Conservation (phyloP, 1,140 invertebrate species). For the Penaeus japonicus region DNA sequence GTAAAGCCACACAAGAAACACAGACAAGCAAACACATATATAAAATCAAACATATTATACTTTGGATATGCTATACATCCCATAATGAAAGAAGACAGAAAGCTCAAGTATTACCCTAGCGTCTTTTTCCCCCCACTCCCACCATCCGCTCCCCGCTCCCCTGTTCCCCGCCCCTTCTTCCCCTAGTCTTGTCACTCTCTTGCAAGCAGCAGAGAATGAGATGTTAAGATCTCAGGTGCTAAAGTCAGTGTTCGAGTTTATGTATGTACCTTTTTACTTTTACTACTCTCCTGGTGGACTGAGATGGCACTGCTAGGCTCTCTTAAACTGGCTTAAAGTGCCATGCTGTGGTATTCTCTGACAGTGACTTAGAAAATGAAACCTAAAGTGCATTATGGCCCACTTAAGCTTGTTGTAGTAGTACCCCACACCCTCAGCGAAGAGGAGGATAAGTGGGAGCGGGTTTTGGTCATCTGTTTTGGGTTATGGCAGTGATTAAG, state of each 20-base stretch:
- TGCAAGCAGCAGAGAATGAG: not conserved
- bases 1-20: not conserved
- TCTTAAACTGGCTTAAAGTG: constrained; percentile 9
- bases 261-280: not conserved
- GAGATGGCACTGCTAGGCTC: constrained; percentile 2
- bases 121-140: too few relatives aligned
- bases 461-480: too few relatives aligned
- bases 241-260: not conserved
- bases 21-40: not conserved
- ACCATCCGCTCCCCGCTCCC: too few relatives aligned
- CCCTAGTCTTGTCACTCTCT: too few relatives aligned
- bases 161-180: too few relatives aligned
- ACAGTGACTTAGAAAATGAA: constrained; percentile 20
- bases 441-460: too few relatives aligned
- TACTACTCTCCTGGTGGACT: constrained; percentile 14
- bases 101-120: too few relatives aligned
- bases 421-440: too few relatives aligned
- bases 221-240: not conserved
- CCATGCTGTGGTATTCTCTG: not conserved
- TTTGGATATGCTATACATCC: too few relatives aligned
- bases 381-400: constrained; percentile 2
- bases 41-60: not conserved
- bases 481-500: too few relatives aligned
- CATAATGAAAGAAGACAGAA: too few relatives aligned
- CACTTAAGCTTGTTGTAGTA: not conserved